Conservation (phyloP, 23 tunicate genomes). For the Trididemnum miniatum region DNA sequence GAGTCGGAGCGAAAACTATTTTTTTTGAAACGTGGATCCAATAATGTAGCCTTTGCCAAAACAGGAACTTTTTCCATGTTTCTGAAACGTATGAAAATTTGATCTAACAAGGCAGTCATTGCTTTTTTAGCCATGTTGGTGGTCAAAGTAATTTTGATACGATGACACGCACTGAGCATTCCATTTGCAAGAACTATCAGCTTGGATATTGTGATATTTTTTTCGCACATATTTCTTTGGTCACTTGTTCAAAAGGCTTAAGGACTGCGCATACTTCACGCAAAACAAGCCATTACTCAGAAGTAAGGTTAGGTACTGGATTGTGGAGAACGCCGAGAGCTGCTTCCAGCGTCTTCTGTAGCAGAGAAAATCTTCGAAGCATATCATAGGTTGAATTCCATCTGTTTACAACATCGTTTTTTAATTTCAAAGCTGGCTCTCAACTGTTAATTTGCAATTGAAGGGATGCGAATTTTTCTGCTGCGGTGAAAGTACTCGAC, state of each 20-base stretch:
- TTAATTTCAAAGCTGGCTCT: not conserved
- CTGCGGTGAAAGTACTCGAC: not conserved
- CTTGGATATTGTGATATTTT: not conserved
- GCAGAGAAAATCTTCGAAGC: not conserved
- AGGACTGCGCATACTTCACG: not conserved
- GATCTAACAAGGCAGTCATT: too few relatives aligned
- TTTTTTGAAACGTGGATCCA: too few relatives aligned
- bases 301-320: not conserved
- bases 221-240: conserved; percentile 4
- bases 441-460: not conserved
- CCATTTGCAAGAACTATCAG: not conserved
- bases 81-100: too few relatives aligned
- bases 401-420: not conserved
- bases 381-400: not conserved
- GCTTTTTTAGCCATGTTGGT: not conserved
- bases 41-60: too few relatives aligned
- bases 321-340: not conserved
- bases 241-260: not conserved
- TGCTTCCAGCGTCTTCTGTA: not conserved
- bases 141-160: not conserved
- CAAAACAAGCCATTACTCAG: not conserved
- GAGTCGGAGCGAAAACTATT: too few relatives aligned
- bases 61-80: too few relatives aligned
- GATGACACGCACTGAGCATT: not conserved
- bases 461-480: conserved; percentile 8